A percentile compares a stretch with the other conserved stretches of the same genome.
phyloP scores from a whole-genome alignment of 2,797 vertebrate species.

The Clarias platycephalus region DNA sequence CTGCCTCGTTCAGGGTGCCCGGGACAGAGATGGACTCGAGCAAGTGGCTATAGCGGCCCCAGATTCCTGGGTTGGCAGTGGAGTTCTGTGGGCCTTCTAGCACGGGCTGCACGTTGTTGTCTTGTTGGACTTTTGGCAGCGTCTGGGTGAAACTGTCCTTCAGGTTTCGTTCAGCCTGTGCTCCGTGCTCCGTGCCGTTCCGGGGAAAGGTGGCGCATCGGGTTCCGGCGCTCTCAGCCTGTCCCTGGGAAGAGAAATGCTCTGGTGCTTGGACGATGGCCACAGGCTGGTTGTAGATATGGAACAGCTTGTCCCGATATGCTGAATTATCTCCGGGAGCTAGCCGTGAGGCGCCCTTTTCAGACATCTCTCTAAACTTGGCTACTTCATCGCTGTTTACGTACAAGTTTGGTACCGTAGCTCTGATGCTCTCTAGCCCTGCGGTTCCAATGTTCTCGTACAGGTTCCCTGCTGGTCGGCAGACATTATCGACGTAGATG shows the following conservation, averaged over 20 bases:
- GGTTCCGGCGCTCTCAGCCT: constrained; percentile 69
- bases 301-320: constrained; percentile 84
- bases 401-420: constrained; percentile 69
- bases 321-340: constrained; percentile 72
- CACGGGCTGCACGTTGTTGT: constrained; percentile 75
- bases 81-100: constrained; percentile 78
- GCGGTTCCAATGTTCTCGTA: constrained; percentile 74
- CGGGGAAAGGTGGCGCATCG: constrained; percentile 90
- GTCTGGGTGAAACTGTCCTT: constrained; percentile 85
- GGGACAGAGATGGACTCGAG: constrained; percentile 94
- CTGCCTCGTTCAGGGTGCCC: constrained; percentile 91
- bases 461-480: constrained; percentile 69
- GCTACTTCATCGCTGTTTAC: constrained; percentile 73
- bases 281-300: constrained; percentile 85
- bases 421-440: constrained; percentile 65
- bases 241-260: constrained; percentile 80
- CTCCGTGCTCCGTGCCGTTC: constrained; percentile 81
- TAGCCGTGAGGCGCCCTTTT: constrained; percentile 74
- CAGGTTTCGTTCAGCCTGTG: constrained; percentile 75
- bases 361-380: constrained; percentile 73
- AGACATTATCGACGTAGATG: constrained; percentile 86
- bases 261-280: constrained; percentile 86
- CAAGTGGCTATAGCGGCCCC: constrained; percentile 83
- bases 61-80: constrained; percentile 75
- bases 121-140: constrained; percentile 81